Percentiles rank a stretch among this genome's conserved stretches.
Evolutionary conservation across 1,140 invertebrate genomes (phyloP).

Genomic region (Asbolus verrucosus): DNA sequence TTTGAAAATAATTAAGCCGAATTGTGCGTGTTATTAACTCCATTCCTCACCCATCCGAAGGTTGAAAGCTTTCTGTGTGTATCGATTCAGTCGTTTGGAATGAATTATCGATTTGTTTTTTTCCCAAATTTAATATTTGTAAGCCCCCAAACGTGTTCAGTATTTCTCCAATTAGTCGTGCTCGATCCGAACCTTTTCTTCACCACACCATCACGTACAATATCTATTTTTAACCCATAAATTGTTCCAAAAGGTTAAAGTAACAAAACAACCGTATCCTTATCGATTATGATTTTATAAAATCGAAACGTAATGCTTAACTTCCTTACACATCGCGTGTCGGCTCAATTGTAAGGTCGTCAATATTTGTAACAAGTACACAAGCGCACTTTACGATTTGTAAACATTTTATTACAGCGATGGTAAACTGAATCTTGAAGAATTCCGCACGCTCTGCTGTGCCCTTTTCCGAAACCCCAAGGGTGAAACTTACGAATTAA

Average conservation of each 20-base stretch:
- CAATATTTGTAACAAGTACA: conserved; percentile 17
- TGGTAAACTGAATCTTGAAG: conserved; percentile 67
- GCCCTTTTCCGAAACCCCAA: conserved; percentile 70
- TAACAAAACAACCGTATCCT: conserved; percentile 39
- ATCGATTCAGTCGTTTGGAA: background rate
- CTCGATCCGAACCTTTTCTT: conserved; percentile 17
- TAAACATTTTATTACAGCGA: conserved; percentile 65
- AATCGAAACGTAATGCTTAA: conserved; percentile 15
- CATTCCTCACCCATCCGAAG: background rate
- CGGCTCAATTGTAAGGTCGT: background rate
- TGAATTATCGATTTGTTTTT: conserved; percentile 18
- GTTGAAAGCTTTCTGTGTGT: background rate
- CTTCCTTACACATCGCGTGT: conserved; percentile 1
- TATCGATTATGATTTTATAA: conserved; percentile 30
- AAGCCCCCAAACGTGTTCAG: background rate
- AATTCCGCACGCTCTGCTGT: conserved; percentile 71
- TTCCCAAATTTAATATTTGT: background rate
- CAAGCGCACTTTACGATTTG: background rate
- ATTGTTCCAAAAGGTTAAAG: conserved; percentile 41
- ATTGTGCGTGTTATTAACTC: conserved; percentile 1
- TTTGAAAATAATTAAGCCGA: conserved; percentile 10
- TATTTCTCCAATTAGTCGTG: conserved; percentile 25
- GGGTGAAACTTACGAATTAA: conserved; percentile 68
- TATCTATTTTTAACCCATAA: conserved; percentile 31
- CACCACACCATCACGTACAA: conserved; percentile 10